These are phyloP conservation scores for Esox masquinongy DNA, from an alignment of 2,797 vertebrate genomes.

Conservation along the genomic window DNA sequence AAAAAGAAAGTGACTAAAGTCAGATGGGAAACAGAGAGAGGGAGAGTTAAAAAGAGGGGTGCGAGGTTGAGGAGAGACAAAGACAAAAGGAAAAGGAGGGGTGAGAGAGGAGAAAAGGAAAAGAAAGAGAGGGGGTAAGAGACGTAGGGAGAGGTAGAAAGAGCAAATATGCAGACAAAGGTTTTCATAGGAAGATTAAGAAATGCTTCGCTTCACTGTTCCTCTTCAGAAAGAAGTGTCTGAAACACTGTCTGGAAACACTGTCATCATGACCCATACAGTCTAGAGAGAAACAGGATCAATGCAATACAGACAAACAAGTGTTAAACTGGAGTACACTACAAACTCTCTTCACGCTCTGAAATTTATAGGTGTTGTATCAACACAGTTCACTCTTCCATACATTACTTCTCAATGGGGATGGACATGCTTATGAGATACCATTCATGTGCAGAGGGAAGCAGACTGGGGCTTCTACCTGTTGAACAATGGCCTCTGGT, in stretches of 20 bases:
- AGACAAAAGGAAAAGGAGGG: constrained; percentile 26
- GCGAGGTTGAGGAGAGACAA: neutral
- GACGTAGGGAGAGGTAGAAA: neutral
- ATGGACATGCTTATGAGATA: neutral
- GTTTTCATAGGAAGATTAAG: neutral
- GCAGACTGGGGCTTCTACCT: constrained; percentile 17
- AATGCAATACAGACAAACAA: constrained; percentile 30
- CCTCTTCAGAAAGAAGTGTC: constrained; percentile 45
- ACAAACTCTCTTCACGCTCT: constrained; percentile 22
- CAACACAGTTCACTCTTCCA: neutral
- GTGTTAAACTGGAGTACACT: constrained; percentile 34
- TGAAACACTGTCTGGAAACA: constrained; percentile 44
- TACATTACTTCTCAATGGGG: neutral
- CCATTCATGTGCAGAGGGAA: neutral
- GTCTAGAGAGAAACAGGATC: constrained; percentile 37
- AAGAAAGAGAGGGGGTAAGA: constrained; percentile 22
- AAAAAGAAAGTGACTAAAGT: constrained; percentile 44
- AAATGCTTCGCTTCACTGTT: constrained; percentile 49
- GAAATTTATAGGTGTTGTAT: neutral
- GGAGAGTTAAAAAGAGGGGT: constrained; percentile 40
- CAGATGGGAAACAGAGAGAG: constrained; percentile 29
- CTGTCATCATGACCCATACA: constrained; percentile 43
- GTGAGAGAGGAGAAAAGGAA: constrained; percentile 10
- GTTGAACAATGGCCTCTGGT: constrained; percentile 31
- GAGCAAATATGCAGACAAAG: neutral